A percentile compares a stretch with the other conserved stretches of the same genome.
Evolutionary conservation across 2,888 invertebrate species (phyloP).

Genomic region (Junonia oenone): DNA sequence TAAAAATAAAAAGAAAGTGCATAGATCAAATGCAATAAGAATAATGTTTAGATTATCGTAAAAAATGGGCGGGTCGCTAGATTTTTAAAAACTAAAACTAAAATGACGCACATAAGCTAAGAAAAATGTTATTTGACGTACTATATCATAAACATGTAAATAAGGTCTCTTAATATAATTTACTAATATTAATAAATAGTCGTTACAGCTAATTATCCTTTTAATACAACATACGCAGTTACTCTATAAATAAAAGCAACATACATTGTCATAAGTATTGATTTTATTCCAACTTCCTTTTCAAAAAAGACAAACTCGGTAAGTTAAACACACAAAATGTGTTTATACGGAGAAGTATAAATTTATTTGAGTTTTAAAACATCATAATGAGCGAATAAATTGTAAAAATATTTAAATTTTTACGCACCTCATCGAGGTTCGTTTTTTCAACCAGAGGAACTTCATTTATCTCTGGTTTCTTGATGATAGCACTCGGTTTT

Average conservation of each 20-base stretch:
- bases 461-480: constrained; percentile 82
- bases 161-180: neutral
- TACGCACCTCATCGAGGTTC: constrained; percentile 51
- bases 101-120: neutral
- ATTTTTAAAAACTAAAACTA: neutral
- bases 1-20: too few species aligned
- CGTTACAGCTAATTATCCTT: neutral
- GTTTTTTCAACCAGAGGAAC: constrained; percentile 81
- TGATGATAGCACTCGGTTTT: constrained; percentile 83
- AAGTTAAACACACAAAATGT: neutral
- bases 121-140: neutral
- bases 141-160: neutral
- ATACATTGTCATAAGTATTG: neutral
- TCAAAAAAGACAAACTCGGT: neutral
- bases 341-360: neutral
- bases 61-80: neutral
- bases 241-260: neutral
- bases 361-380: neutral
- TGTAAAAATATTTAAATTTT: neutral
- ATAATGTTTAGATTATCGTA: neutral
- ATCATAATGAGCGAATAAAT: neutral
- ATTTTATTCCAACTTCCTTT: neutral
- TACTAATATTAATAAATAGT: neutral
- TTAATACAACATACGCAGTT: neutral
- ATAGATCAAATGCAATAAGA: too few species aligned